Base-by-base conservation (phyloP, 2,797 vertebrate genomes). In the Ptychadena robeensis region DNA sequence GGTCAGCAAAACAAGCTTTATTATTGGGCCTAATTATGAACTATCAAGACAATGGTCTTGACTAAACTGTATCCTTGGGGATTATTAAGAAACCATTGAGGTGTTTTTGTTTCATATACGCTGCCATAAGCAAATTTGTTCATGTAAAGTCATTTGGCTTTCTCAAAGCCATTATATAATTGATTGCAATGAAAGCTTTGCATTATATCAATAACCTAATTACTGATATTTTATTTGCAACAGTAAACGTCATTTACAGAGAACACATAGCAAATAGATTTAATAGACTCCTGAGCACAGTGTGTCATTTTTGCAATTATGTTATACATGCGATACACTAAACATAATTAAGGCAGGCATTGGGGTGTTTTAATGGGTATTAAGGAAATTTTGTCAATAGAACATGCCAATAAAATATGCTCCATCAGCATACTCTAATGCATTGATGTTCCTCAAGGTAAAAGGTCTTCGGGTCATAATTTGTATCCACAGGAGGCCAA, bases 21-120 rank as follows among this genome's bases (percentile, higher is more conserved):
- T 92, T 93, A 93, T 91, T 91, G 91, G 93, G 90, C 90, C 93
- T 93, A 93, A 93, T 94, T 94, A 93, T 92, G 91, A 92, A 93
- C 91, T 93, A 93, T 93, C 91, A 93, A 92, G 93, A 94, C 94
- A 93, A 94, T 93, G 89, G 91, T 90, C 89, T 90, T 88, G 89
- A 87, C 90, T 89, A 91, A 92, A 92, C 88, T 89, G 87, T 91
- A 92, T 94, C 92, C 93, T 91, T 85, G 67, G 91, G 90, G 90
- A 92, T 91, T 92, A 90, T 93, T 93, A 91, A 92, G 91, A 89
- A 93, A 91, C 88, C 86, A 87, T 89, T 87, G 88, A 91, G 87
- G 87, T 89, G 88, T 90, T 90, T 91, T 88, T 85, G 88, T 88
- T 90, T 90, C 88, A 90, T 85, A 89, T 86, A 83, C 89, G 86